Base-by-base conservation (phyloP, 2,888 invertebrate species). In the Agrochola litura region DNA sequence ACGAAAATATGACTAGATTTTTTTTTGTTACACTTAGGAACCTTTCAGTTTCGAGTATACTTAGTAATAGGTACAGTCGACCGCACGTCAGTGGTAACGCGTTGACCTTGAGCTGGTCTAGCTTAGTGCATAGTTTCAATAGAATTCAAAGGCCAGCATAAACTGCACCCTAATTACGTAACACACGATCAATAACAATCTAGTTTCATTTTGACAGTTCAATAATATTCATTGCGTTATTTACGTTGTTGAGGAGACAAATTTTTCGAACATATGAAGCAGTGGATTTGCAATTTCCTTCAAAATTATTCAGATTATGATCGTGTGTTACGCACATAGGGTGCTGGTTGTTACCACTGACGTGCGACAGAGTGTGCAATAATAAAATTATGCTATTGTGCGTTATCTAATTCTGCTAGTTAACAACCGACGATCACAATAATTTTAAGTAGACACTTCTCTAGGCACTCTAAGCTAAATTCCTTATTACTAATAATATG, bases 1-100 rank as follows among this genome's bases (percentile, higher is more conserved):
- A 86, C 76, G 76, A 90, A 87, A 86, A 88, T 92, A 90, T 91
- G 94, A 94, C 94, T 94, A 94, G 94, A 82, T 88, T 81, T 81
- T 88, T 81, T 81, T 88, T 82, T 79, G 66, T 79, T 81, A 75
- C 74, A 81, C 73, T 76, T 89, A 88, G 83, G 79, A 78, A 77
- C 79, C 52, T 80, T 61, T 56, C 74, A 82, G 56, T 81, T 80
- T 74, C 71, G 61, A 82, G 52, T 89, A 86, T 85, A 86, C 81
- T 56, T 65, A 54, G 2, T 60, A 75, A 10, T 49, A 76, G 25
- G 19, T 64, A 68, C 69, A 68, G 37, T 68, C 68, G 16, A 68
- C 37, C n/a, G 54, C 22, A 54, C 16, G 3, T n/a, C 37, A n/a
- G 10, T 9, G 16, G n/a, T 54, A 19, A n/a, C 16, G 43, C n/a